Evolutionary conservation across 2,113 vertebrate genomes (phyloP).

Genomic region (Crypturellus undulatus): DNA sequence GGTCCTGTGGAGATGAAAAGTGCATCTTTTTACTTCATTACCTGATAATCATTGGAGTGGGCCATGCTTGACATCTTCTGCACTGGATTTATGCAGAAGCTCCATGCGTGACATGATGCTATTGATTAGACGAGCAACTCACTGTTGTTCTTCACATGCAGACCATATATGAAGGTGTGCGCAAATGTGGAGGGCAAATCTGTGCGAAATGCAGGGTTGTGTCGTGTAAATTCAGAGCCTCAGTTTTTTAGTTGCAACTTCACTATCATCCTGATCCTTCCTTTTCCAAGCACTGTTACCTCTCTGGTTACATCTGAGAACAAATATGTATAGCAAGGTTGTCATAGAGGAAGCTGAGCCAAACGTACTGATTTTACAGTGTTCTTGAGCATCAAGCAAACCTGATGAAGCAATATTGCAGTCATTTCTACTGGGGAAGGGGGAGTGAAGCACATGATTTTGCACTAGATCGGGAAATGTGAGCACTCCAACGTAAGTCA

Average conservation of each 20-base stretch:
- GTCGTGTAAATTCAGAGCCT: not conserved
- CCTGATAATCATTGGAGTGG: slow-evolving; percentile 48
- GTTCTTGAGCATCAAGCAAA: not conserved
- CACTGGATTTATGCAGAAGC: slow-evolving; percentile 59
- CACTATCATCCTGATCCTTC: not conserved
- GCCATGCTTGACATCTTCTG: slow-evolving; percentile 45
- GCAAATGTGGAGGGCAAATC: not conserved
- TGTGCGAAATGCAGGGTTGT: not conserved
- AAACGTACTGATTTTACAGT: not conserved
- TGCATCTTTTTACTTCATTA: slow-evolving; percentile 65
- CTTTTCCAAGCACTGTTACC: not conserved
- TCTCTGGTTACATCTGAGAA: not conserved
- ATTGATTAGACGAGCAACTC: slow-evolving; percentile 57
- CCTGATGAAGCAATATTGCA: not conserved
- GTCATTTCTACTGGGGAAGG: not conserved
- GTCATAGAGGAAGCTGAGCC: not conserved
- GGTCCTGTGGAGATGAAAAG: slow-evolving; percentile 73
- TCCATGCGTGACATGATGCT: slow-evolving; percentile 37
- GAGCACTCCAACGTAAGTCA: not conserved
- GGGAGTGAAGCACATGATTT: not conserved
- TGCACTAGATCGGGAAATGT: not conserved
- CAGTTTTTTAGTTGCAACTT: not conserved
- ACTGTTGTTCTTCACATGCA: slow-evolving; percentile 1
- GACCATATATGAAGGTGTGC: not conserved
- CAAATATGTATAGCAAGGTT: not conserved